Base-by-base conservation (phyloP, 30 jellyfish, hydroid and myxozoan species). In the Aurelia sp. region DNA sequence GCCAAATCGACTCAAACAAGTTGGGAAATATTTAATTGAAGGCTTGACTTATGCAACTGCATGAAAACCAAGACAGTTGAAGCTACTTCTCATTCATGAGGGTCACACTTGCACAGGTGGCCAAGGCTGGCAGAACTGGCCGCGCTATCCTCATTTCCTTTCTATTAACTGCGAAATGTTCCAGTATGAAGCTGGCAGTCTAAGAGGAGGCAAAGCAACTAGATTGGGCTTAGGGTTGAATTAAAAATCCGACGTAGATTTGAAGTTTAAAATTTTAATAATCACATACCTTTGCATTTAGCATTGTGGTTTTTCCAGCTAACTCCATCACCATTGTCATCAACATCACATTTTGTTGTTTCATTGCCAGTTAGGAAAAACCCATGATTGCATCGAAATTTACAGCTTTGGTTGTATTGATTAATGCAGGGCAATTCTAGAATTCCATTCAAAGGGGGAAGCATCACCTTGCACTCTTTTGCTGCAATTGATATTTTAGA, bases 401-500 rank as follows among this genome's bases (percentile, higher is more conserved):
- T 44, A 51, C 97, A 89, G 16, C 62, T 47, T 22, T 89, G 81
- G 6, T 66, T 55, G 86, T 63, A 89, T 73, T 73, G 81, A 61
- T 71, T 89, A 27, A 80, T 55, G 50, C 97, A 89, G 11, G 97
- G 97, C 68, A 89, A 72, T 53, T 68, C 81, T 21, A 89, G 82
- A 17, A 65, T 10, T 11, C 97, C 97, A 44, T 79, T 64, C 18
- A 64, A 27, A 3, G 97, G 97, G 4, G 97, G 97, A 64, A 74
- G 85, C 22, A 81, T 76, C 47, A 71, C 41, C 16, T 85, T 86
- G 62, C 97, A 89, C 19, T 61, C 50, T 64, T 48, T 69, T 13
- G 97, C 97, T 89, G 80, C 19, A 89, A 66, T 27, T 4, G 27
- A 44, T 44, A 7, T 7, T 44, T 44, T 44, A 7, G 63, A n/a